phyloP scores from a whole-genome alignment of 2,113 vertebrate species.

The Plecotus auritus region DNA sequence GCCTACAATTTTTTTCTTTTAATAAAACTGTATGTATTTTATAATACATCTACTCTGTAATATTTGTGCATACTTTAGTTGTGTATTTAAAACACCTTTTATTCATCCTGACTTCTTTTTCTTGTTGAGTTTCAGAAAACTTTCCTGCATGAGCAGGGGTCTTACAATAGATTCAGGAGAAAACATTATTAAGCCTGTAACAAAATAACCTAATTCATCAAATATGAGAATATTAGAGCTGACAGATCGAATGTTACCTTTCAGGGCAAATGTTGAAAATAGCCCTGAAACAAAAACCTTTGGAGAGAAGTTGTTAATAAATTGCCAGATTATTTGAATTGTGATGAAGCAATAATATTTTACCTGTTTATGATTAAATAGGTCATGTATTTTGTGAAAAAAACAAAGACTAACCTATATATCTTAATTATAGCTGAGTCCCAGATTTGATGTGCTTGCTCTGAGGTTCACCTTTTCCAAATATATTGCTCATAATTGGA shows the following conservation, averaged over 20 bases:
- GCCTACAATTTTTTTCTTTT: neutral
- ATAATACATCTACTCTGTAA: neutral
- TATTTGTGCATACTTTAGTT: neutral
- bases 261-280: slow-evolving; percentile 27
- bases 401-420: neutral
- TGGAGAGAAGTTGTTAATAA: slow-evolving; percentile 26
- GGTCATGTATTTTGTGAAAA: neutral
- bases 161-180: slow-evolving; percentile 15
- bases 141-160: neutral
- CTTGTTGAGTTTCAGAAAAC: neutral
- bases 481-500: neutral
- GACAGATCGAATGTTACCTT: neutral
- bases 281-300: neutral
- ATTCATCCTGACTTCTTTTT: slow-evolving; percentile 19
- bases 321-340: slow-evolving; percentile 22
- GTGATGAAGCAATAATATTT: slow-evolving; percentile 18
- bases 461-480: neutral
- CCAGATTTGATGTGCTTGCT: neutral
- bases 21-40: neutral
- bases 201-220: slow-evolving; percentile 16
- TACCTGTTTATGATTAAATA: slow-evolving; percentile 31
- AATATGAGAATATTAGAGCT: neutral
- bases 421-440: neutral
- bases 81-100: slow-evolving; percentile 10
- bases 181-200: neutral